Evolutionary conservation across 2,888 invertebrate genomes (phyloP).

Genomic region (Caenorhabditis becei): DNA sequence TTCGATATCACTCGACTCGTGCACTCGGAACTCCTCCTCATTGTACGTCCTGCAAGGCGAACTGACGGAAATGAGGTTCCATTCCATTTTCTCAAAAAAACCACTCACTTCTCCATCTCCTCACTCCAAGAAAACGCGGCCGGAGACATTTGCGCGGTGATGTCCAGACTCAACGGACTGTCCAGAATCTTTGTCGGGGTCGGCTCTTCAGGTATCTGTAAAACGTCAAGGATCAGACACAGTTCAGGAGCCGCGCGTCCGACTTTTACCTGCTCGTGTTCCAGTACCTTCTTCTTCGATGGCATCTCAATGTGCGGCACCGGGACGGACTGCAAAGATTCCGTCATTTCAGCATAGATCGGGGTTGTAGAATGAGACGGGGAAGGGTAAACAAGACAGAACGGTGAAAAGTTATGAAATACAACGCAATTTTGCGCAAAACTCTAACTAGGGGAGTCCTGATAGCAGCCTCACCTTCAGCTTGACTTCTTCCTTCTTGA

Average conservation of each 20-base stretch:
- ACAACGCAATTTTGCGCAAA: conserved; percentile 33
- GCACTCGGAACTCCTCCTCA: conserved; percentile 20
- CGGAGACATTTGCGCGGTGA: conserved; percentile 45
- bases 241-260: too few species aligned
- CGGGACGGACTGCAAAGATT: conserved; percentile 42
- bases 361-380: neutral
- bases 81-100: neutral
- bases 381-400: neutral
- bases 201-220: conserved; percentile 62
- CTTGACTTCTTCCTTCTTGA: conserved; percentile 4
- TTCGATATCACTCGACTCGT: conserved; percentile 52
- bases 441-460: too few species aligned
- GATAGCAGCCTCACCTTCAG: conserved; percentile 17
- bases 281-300: conserved; percentile 48
- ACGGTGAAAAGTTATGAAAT: conserved; percentile 25
- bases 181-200: conserved; percentile 57
- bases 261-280: conserved; percentile 56
- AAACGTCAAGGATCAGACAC: too few species aligned
- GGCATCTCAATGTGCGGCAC: conserved; percentile 45
- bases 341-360: neutral
- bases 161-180: conserved; percentile 38
- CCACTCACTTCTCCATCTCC: conserved; percentile 68
- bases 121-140: conserved; percentile 68
- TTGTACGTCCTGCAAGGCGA: conserved; percentile 27
- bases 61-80: neutral